These are phyloP conservation scores for Arctocebus calabarensis DNA, from an alignment of 2,797 vertebrate species.

Conservation along the genomic window DNA sequence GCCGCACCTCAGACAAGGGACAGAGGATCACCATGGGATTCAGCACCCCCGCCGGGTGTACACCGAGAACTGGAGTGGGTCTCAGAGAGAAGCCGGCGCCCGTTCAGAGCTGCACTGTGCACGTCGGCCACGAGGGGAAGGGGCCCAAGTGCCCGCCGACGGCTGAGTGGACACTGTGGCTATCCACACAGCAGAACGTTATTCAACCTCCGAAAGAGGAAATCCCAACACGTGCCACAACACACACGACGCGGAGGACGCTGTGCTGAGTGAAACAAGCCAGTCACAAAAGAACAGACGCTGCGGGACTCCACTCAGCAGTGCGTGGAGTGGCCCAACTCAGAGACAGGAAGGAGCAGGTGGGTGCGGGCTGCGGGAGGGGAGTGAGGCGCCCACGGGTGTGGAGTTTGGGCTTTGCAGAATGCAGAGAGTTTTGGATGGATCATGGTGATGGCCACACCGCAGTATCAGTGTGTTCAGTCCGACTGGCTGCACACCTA, in stretches of 20 bases:
- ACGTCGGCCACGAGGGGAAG: not conserved
- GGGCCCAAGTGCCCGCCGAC: fast-evolving
- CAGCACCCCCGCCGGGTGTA: not conserved
- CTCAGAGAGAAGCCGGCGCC: not conserved
- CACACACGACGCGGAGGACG: not conserved
- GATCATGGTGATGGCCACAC: too few relatives aligned
- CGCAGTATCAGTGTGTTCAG: not conserved
- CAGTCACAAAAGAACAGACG: not conserved
- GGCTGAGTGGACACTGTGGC: too few relatives aligned
- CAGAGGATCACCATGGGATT: fast-evolving
- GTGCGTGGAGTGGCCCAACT: too few relatives aligned
- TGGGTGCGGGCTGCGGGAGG: not conserved
- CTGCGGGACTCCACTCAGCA: not conserved
- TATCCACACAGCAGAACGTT: not conserved
- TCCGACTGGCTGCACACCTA: not conserved
- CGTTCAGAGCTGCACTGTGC: not conserved
- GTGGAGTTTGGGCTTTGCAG: not conserved
- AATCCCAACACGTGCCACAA: not conserved
- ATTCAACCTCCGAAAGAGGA: not conserved
- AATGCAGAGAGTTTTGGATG: not conserved
- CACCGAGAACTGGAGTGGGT: not conserved
- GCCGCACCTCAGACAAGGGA: not conserved
- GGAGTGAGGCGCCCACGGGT: not conserved
- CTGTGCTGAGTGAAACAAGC: not conserved
- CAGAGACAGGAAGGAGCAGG: not conserved